phyloP scores from a whole-genome alignment of 2,888 invertebrate genomes.

The Drosophila mimica region DNA sequence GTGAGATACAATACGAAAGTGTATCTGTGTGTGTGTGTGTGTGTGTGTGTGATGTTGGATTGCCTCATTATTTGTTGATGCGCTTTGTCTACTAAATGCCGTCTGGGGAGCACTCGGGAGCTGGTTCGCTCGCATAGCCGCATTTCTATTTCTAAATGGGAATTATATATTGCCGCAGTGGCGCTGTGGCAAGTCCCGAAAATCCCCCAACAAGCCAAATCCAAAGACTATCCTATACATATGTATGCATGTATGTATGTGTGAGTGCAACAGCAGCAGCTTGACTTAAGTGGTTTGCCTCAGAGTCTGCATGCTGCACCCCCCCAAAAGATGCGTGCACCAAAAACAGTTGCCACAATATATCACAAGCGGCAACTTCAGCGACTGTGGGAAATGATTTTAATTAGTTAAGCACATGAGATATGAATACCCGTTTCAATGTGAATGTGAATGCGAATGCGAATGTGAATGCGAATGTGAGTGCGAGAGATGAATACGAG shows the following conservation, averaged over 20 bases:
- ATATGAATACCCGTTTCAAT: slow-evolving; percentile 6
- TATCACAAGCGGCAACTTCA: slow-evolving; percentile 50
- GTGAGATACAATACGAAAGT: slow-evolving; percentile 50
- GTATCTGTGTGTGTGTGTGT: slow-evolving; percentile 8
- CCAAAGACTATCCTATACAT: slow-evolving; percentile 13
- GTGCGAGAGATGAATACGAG: slow-evolving; percentile 4
- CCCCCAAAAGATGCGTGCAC: slow-evolving; percentile 27
- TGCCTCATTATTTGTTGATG: slow-evolving; percentile 58
- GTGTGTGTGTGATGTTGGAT: slow-evolving; percentile 7
- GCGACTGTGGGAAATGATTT: slow-evolving; percentile 65
- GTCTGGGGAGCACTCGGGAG: slow-evolving; percentile 54
- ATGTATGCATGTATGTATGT: neutral
- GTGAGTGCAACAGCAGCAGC: slow-evolving; percentile 15
- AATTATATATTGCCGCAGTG: slow-evolving; percentile 30
- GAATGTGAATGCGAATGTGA: slow-evolving; percentile 7
- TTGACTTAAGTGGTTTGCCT: slow-evolving; percentile 62
- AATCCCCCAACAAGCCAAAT: slow-evolving; percentile 24
- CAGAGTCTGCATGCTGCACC: slow-evolving; percentile 26
- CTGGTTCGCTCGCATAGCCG: slow-evolving; percentile 33
- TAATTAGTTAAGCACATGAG: slow-evolving; percentile 50
- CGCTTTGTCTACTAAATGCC: slow-evolving; percentile 58
- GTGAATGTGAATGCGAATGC: slow-evolving; percentile 9
- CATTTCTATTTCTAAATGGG: slow-evolving; percentile 38
- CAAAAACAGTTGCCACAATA: slow-evolving; percentile 64
- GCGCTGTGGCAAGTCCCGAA: slow-evolving; percentile 11